These are phyloP conservation scores for Rhingia rostrata DNA, from an alignment of 2,888 invertebrate species.

Conservation along the genomic window DNA sequence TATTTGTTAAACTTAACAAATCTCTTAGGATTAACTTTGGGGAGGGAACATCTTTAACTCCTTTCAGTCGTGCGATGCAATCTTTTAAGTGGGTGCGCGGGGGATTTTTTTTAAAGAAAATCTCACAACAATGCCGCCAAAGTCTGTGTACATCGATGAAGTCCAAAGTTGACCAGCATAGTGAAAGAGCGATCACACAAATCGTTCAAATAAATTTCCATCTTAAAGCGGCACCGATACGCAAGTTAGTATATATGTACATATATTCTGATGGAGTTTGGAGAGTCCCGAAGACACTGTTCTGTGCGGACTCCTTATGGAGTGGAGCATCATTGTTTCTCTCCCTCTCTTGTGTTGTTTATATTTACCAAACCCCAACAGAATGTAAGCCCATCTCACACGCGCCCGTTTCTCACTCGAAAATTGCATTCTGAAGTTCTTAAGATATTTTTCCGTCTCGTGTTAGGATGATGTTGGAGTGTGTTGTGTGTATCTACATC, in stretches of 20 bases:
- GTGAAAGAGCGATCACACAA: conserved; percentile 43
- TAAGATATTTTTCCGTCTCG: conserved; percentile 38
- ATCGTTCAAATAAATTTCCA: conserved; percentile 73
- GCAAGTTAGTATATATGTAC: conserved; percentile 19
- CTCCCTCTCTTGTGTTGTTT: conserved; percentile 41
- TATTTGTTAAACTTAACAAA: conserved; percentile 75
- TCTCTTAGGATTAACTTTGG: conserved; percentile 73
- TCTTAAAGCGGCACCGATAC: conserved; percentile 66
- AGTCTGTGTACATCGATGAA: conserved; percentile 6
- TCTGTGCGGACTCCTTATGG: conserved; percentile 26
- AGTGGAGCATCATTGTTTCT: conserved; percentile 36
- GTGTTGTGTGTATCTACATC: conserved; percentile 65
- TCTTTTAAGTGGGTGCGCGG: conserved; percentile 1
- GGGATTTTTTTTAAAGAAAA: neutral
- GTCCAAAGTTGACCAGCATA: neutral
- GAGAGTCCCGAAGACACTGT: conserved; percentile 8
- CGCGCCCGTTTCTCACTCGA: conserved; percentile 17
- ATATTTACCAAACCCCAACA: conserved; percentile 52
- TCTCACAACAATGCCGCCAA: conserved; percentile 67
- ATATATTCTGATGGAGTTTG: conserved; percentile 30
- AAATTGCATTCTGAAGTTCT: conserved; percentile 51
- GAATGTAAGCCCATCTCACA: conserved; percentile 10
- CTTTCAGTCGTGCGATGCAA: conserved; percentile 8
- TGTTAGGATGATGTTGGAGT: conserved; percentile 49
- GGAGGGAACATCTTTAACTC: conserved; percentile 30